phyloP scores from a whole-genome alignment of 2,888 invertebrate species.

The Agrenia bidenticulata region DNA sequence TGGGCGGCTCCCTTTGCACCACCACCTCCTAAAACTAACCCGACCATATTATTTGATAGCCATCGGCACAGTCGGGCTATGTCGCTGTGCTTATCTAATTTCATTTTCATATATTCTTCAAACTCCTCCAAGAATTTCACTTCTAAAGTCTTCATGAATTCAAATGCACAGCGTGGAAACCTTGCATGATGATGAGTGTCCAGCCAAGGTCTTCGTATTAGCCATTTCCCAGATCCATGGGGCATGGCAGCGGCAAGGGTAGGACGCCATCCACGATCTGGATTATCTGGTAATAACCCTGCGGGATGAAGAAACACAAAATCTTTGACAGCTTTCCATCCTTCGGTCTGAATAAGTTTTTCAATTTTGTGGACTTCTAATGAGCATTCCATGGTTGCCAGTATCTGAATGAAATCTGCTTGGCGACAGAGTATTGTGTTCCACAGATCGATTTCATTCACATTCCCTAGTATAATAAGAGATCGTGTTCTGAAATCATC shows the following conservation, averaged over 20 bases:
- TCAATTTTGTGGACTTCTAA: conserved; percentile 11
- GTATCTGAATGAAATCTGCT: conserved; percentile 30
- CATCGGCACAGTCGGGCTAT: conserved; percentile 35
- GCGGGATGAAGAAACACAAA: conserved; percentile 17
- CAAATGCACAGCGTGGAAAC: conserved; percentile 28
- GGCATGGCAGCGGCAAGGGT: conserved; percentile 20
- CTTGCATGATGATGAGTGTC: conserved; percentile 38
- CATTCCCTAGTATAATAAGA: conserved; percentile 7
- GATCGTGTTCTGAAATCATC: not conserved
- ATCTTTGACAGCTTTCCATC: conserved; percentile 13
- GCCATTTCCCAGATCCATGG: conserved; percentile 25
- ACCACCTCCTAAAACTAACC: conserved; percentile 40
- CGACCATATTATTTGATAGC: conserved; percentile 33
- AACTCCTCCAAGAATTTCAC: not conserved
- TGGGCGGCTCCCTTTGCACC: conserved; percentile 43
- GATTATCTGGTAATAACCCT: not conserved
- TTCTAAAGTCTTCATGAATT: conserved; percentile 22
- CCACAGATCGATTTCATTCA: conserved; percentile 19
- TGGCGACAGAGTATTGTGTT: conserved; percentile 20
- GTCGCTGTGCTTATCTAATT: conserved; percentile 31
- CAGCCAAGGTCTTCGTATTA: conserved; percentile 28
- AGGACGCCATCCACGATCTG: not conserved
- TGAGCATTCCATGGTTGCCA: conserved; percentile 15
- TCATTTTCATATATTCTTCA: conserved; percentile 23
- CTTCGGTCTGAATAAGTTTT: conserved; percentile 8